Base-by-base conservation (phyloP, 2,888 invertebrate species). In the Crocallis elinguaria region DNA sequence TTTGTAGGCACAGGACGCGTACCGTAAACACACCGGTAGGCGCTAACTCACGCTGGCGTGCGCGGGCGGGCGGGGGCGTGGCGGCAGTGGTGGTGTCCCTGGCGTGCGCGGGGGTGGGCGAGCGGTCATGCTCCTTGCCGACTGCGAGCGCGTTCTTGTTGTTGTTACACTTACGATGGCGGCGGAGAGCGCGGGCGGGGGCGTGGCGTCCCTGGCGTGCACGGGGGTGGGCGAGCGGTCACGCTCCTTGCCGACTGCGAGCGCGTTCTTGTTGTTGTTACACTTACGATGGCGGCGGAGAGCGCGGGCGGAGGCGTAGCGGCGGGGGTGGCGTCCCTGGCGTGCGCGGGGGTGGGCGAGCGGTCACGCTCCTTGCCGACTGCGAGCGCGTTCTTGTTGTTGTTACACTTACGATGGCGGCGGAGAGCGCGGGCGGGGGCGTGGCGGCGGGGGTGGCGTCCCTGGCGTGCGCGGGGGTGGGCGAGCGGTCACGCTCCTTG, bases 381-480 rank as follows among this genome's bases (percentile, higher is more conserved):
- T 4, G 12, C 2, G n/a, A n/a, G n/a, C n/a, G n/a, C n/a, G n/a
- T n/a, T n/a, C n/a, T n/a, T n/a, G n/a, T n/a, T n/a, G n/a, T n/a
- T n/a, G n/a, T n/a, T 29, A n/a, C 3, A 35, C 27, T 39, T 5
- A 39, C 39, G 11, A 39, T 39, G 11, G 27, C 39, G 7, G 85
- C 80, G 3, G 65, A 75, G 46, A 69, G 73, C 25, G 92, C 87
- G 57, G 93, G 79, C 62, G 82, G 86, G 70, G 84, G 84, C 11
- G 83, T 3, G 19, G 6, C 3, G 19, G 3, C 19, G 19, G 19
- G 3, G 19, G 3, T 82, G 25, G 5, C 9, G 19, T 6, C 19
- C 19, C 19, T 19, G 25, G 3, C 9, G 25, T 25, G 6, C 9
- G 6, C 1, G 8, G 25, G 25, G 8, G 25, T n/a, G 7, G 30